Evolutionary conservation across 2,113 vertebrate species (phyloP).

Genomic region (Anguilla rostrata): DNA sequence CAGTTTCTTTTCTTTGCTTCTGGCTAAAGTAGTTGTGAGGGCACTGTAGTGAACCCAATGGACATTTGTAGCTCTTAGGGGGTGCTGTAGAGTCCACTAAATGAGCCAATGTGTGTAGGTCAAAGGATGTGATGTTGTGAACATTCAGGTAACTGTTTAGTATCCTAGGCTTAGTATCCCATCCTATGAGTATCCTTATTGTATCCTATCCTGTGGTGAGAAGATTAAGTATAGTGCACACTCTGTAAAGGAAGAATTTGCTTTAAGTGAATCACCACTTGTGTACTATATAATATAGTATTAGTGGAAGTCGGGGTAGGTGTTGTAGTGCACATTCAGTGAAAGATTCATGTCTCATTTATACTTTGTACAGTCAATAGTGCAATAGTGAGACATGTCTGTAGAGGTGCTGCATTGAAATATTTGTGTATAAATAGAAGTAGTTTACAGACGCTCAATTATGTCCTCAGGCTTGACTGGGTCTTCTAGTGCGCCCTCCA

Average conservation of each 20-base stretch:
- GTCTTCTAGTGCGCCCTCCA: background rate
- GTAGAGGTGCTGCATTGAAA: background rate
- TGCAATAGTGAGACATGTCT: background rate
- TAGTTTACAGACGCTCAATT: background rate
- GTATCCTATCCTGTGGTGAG: background rate
- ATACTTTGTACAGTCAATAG: too few species aligned
- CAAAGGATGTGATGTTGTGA: background rate
- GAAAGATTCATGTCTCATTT: background rate
- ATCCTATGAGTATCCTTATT: too few species aligned
- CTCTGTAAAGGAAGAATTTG: background rate
- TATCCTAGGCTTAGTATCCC: too few species aligned
- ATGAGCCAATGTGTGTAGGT: background rate
- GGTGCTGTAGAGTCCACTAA: background rate
- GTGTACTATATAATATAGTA: too few species aligned
- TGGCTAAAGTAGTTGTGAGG: too few species aligned
- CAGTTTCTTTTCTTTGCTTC: too few species aligned
- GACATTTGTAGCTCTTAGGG: too few species aligned
- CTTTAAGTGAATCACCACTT: too few species aligned
- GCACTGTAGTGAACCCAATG: too few species aligned
- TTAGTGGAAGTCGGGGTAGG: background rate
- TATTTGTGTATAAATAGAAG: background rate
- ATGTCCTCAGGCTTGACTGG: background rate
- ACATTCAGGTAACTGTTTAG: background rate
- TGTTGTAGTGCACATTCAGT: background rate
- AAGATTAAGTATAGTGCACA: background rate